These are phyloP conservation scores for Daboia siamensis DNA, from an alignment of 2,113 vertebrate genomes.

Conservation along the genomic window DNA sequence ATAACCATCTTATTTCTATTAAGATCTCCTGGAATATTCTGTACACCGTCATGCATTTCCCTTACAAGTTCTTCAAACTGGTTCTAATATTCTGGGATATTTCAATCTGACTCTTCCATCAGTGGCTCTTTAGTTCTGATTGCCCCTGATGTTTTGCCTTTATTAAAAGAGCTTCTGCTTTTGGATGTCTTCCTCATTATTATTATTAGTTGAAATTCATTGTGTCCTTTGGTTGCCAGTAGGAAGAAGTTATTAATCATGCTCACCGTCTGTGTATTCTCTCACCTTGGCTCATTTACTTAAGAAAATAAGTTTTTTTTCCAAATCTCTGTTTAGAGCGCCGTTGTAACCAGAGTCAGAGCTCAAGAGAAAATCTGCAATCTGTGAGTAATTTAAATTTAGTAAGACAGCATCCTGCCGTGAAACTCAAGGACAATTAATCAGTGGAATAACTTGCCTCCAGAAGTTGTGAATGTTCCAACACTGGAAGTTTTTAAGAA, in stretches of 20 bases:
- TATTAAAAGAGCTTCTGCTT: neutral
- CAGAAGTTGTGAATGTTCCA: too few relatives aligned
- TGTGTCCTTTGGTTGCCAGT: neutral
- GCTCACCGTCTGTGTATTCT: neutral
- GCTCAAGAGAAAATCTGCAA: neutral
- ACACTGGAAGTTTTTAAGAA: too few relatives aligned
- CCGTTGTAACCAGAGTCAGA: neutral
- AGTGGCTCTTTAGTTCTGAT: neutral
- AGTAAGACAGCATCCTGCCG: neutral
- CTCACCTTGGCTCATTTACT: neutral
- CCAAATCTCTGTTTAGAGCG: slow-evolving; percentile 4
- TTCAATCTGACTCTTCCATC: slow-evolving; percentile 4
- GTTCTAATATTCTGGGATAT: neutral
- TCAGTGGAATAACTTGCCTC: too few relatives aligned
- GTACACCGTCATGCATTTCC: slow-evolving; percentile 24
- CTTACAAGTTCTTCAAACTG: slow-evolving; percentile 15
- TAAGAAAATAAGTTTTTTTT: slow-evolving; percentile 4
- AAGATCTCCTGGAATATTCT: slow-evolving; percentile 35
- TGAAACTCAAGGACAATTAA: neutral
- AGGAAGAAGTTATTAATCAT: neutral
- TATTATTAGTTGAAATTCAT: slow-evolving; percentile 19
- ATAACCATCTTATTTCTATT: slow-evolving; percentile 21
- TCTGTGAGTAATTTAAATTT: neutral
- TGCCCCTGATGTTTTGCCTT: slow-evolving; percentile 22
- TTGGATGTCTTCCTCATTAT: neutral